These are phyloP conservation scores for Axinella damicornis DNA, from an alignment of 37 sponge, comb jelly and placozoan genomes.

Conservation along the genomic window DNA sequence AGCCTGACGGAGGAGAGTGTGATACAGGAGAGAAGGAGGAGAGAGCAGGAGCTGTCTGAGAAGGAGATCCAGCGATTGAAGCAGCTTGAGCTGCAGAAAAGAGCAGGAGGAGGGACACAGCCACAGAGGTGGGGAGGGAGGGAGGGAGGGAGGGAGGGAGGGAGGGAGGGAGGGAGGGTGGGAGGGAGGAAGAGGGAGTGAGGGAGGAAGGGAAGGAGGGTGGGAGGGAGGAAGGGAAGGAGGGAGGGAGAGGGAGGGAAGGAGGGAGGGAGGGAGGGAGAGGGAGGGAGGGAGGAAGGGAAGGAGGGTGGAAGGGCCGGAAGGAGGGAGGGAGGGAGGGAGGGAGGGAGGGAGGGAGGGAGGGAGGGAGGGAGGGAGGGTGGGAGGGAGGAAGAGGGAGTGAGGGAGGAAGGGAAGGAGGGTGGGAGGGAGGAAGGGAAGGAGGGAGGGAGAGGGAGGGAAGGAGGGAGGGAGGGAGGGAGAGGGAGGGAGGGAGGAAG, in stretches of 20 bases:
- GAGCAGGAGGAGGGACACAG: not conserved
- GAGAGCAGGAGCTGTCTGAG: not conserved
- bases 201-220: not conserved
- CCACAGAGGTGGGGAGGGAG: not conserved
- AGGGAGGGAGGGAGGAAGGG: too few species aligned
- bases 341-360: too few species aligned
- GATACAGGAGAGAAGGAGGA: not conserved
- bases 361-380: not conserved
- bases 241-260: not conserved
- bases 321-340: too few species aligned
- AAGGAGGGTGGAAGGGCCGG: too few species aligned
- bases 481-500: too few species aligned
- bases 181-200: not conserved
- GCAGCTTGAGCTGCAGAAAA: constrained; percentile 18
- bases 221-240: not conserved
- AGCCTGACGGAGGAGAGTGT: not conserved
- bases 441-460: too few species aligned
- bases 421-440: not conserved
- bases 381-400: not conserved
- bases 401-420: too few species aligned
- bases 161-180: not conserved
- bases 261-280: too few species aligned
- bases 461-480: too few species aligned
- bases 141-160: not conserved
- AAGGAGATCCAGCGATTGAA: constrained; percentile 23